Evolutionary conservation across 2,888 invertebrate genomes (phyloP).

Genomic region (Girardia tigrina): DNA sequence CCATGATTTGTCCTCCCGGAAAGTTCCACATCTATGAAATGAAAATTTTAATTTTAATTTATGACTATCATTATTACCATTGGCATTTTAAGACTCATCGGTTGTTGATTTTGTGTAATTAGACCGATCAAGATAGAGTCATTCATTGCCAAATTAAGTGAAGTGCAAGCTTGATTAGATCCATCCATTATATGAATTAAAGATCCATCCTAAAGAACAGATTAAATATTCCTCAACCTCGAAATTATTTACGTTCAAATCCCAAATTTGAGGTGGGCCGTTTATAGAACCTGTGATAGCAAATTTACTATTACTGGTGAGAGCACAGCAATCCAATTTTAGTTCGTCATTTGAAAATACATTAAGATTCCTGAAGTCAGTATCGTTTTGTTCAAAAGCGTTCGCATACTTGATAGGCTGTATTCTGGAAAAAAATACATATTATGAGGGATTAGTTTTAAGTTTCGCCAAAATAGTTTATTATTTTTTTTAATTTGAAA

Average conservation of each 20-base stretch:
- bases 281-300: neutral
- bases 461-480: too few species aligned
- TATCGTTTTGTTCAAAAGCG: neutral
- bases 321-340: neutral
- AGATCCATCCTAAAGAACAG: neutral
- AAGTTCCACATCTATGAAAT: neutral
- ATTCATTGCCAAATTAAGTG: constrained; percentile 6
- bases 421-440: too few species aligned
- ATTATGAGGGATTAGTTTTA: too few species aligned
- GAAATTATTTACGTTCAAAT: neutral
- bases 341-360: neutral
- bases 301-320: neutral
- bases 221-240: neutral
- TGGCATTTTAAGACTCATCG: neutral
- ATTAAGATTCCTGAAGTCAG: neutral
- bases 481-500: too few species aligned
- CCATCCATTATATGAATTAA: constrained; percentile 12
- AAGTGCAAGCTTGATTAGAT: neutral
- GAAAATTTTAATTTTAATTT: neutral
- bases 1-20: neutral
- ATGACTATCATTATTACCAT: neutral
- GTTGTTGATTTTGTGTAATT: constrained; percentile 12
- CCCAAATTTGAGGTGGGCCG: neutral
- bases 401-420: neutral
- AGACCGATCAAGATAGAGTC: neutral